These are phyloP conservation scores for Phrynocephalus forsythii DNA, from an alignment of 2,797 vertebrate species.

Conservation along the genomic window DNA sequence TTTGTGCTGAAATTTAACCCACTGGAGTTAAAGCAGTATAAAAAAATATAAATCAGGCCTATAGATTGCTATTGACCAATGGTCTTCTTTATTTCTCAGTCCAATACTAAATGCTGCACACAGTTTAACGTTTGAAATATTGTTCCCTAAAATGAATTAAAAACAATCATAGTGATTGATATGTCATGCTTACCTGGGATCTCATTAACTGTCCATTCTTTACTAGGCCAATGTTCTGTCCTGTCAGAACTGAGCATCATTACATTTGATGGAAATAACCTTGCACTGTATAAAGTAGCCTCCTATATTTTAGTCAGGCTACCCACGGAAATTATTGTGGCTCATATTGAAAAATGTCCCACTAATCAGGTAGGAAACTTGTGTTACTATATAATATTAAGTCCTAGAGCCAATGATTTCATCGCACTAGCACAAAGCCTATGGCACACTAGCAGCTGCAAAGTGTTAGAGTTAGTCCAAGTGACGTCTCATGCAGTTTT, in stretches of 20 bases:
- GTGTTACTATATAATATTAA: not conserved
- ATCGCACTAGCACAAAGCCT: too few species aligned
- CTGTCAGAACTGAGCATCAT: constrained; percentile 95
- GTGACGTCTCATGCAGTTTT: too few species aligned
- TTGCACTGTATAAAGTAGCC: constrained; percentile 93
- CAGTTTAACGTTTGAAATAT: not conserved
- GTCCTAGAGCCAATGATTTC: not conserved
- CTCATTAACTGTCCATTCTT: constrained; percentile 60
- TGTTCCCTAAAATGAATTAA: not conserved
- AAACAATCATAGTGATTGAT: not conserved
- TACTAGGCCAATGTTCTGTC: constrained; percentile 92
- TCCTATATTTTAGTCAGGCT: constrained; percentile 94
- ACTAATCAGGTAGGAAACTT: constrained; percentile 86
- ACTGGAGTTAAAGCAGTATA: too few species aligned
- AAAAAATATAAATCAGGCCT: too few species aligned
- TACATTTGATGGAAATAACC: constrained; percentile 97
- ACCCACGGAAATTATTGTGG: constrained; percentile 91
- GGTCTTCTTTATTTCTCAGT: not conserved
- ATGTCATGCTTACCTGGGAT: constrained; percentile 30
- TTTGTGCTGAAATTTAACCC: too few species aligned
- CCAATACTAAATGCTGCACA: not conserved
- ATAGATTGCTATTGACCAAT: not conserved
- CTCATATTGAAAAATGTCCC: constrained; percentile 94
- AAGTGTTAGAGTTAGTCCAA: too few species aligned
- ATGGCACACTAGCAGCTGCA: too few species aligned